Evolutionary conservation across 1,140 invertebrate species (phyloP), one percentile per base, ranked within the genome.

Genomic region (Magallana angulata): DNA sequence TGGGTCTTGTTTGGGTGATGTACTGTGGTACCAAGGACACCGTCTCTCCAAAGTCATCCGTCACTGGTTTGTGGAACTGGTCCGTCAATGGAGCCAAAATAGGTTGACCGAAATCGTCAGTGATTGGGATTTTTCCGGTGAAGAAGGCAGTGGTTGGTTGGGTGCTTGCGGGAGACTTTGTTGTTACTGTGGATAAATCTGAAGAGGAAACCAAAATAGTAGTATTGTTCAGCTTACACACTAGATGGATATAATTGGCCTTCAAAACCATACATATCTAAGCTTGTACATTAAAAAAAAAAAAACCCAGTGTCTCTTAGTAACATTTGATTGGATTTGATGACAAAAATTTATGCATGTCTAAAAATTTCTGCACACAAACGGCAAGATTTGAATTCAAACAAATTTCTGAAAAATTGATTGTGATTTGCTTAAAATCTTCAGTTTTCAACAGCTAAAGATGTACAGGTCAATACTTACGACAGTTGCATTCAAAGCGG

Each of bases 401-500:
- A 48, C 36, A 48, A 48, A 48, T 48, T 48, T 48, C 36, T 5
- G 5, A 48, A 2, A 48, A 48, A 4, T 48, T 48, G 36, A 0
- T 48, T 48, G 0, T 4, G 3, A 48, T 4, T 48, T 48, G 36
- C 36, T 48, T 48, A 48, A 48, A 48, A 48, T 48, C 2, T 48
- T 48, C 5, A 48, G 36, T 48, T 48, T 48, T 48, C 36, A 48
- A 48, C 36, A 48, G 0, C 36, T 24, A 0, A 24, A 24, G 36
- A 36, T 36, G 36, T 48, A 48, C 36, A 48, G 36, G 5, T 48
- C 1, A 48, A 8, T 82, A 87, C 89, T 90, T 87, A 91, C 88
- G 82, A 88, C 95, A 95, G 80, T 94, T 82, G 85, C 95, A 95
- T 16, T 90, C 87, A 59, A 94, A 92, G 30, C 94, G 87, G 14